Conservation (phyloP, 2,113 vertebrate species). For the Myxocyprinus asiaticus region DNA sequence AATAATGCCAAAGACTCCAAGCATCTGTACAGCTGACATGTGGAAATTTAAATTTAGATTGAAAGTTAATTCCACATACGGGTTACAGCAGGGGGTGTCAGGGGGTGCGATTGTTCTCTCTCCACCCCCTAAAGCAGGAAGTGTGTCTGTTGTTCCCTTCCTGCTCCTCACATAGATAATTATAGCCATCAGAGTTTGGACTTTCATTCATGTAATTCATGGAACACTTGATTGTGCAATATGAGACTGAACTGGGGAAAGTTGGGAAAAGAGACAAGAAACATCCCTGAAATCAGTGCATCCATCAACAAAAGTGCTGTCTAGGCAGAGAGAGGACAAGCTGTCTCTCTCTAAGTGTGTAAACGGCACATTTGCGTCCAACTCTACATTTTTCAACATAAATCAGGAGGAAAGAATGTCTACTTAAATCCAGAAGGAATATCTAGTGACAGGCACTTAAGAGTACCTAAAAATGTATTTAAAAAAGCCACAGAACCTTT, state of each 20-base stretch:
- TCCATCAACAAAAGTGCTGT: slow-evolving; percentile 17
- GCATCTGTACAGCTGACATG: too few relatives aligned
- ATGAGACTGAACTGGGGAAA: slow-evolving; percentile 14
- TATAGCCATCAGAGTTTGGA: slow-evolving; percentile 39
- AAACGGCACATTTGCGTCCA: slow-evolving; percentile 13
- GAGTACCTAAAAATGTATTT: slow-evolving; percentile 10
- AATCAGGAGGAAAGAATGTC: slow-evolving; percentile 25
- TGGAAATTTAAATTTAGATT: too few relatives aligned
- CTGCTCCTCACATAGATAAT: slow-evolving; percentile 35
- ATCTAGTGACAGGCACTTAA: slow-evolving; percentile 16
- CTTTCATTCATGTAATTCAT: slow-evolving; percentile 20
- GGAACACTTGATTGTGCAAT: slow-evolving; percentile 16
- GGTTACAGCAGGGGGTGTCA: slow-evolving; percentile 14
- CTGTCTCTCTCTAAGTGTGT: not conserved
- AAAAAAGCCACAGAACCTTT: not conserved
- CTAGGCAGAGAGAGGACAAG: slow-evolving; percentile 5
- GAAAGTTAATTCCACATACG: slow-evolving; percentile 15
- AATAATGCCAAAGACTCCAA: not conserved
- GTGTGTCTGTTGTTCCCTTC: not conserved
- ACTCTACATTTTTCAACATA: slow-evolving; percentile 12
- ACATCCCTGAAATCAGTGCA: not conserved
- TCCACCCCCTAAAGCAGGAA: not conserved
- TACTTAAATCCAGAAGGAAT: not conserved
- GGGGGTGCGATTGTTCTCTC: slow-evolving; percentile 17
- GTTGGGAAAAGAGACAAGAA: not conserved